Evolutionary conservation across 2,888 invertebrate species (phyloP).

Genomic region (Agriopis marginaria): DNA sequence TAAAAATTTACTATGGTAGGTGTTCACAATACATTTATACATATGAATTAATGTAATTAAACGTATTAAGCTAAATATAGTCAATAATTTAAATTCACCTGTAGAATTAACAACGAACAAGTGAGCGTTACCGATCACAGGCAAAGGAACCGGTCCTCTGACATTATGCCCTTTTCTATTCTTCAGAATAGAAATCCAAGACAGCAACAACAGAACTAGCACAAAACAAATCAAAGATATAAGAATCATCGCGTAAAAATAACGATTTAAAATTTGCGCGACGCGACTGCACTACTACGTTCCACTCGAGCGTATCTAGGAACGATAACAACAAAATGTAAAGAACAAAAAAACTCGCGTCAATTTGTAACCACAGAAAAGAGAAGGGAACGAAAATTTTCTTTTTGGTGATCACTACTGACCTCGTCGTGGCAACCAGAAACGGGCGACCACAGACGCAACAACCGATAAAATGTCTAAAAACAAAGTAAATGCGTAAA

Average conservation of each 20-base stretch:
- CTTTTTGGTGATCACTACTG: too few relatives aligned
- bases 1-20: too few relatives aligned
- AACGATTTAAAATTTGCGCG: not conserved
- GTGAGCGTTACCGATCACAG: slow-evolving; percentile 82
- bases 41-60: not conserved
- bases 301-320: not conserved
- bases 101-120: slow-evolving; percentile 75
- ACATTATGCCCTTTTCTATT: slow-evolving; percentile 54
- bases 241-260: slow-evolving; percentile 48
- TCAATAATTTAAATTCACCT: slow-evolving; percentile 49
- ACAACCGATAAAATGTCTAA: too few relatives aligned
- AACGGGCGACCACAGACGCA: too few relatives aligned
- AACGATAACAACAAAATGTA: not conserved
- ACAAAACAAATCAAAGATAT: slow-evolving; percentile 47
- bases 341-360: not conserved
- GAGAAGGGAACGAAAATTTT: too few relatives aligned
- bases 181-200: slow-evolving; percentile 60
- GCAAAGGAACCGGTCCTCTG: slow-evolving; percentile 69
- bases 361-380: too few relatives aligned
- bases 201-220: slow-evolving; percentile 47
- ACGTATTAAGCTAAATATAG: not conserved
- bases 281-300: slow-evolving; percentile 7
- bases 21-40: too few relatives aligned
- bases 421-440: too few relatives aligned
- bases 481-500: too few relatives aligned